Percentiles rank a stretch among this genome's conserved stretches.
Conservation (phyloP, 2,888 invertebrate genomes). For the Hybos culiciformis region DNA sequence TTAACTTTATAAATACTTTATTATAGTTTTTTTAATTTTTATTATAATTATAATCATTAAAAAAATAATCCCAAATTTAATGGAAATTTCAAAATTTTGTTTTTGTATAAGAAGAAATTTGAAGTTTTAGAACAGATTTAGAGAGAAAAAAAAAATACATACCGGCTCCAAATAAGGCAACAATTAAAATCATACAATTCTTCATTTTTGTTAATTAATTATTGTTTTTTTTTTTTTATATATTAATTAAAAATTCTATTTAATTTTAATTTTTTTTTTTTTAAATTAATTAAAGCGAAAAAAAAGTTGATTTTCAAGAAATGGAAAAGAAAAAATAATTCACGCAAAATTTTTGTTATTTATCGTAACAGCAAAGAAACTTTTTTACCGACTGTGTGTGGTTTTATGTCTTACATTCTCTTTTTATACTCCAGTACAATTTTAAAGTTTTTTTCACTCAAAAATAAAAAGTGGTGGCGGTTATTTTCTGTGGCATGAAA, state of each 20-base stretch:
- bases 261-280: slow-evolving; percentile 1
- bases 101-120: too few relatives aligned
- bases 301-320: too few relatives aligned
- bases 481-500: too few relatives aligned
- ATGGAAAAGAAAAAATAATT: too few relatives aligned
- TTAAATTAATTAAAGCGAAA: background rate
- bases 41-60: too few relatives aligned
- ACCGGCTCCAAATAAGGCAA: slow-evolving; percentile 53
- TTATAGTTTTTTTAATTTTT: too few relatives aligned
- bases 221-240: slow-evolving; percentile 12
- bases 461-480: slow-evolving; percentile 19
- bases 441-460: slow-evolving; percentile 16
- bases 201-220: slow-evolving; percentile 27
- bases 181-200: slow-evolving; percentile 40
- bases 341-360: slow-evolving; percentile 21
- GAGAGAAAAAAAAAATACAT: slow-evolving; percentile 37
- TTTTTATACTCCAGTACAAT: slow-evolving; percentile 34
- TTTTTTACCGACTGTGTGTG: slow-evolving; percentile 37
- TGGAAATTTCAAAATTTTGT: background rate
- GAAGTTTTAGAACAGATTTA: background rate
- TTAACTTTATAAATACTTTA: too few relatives aligned
- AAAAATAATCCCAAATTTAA: too few relatives aligned
- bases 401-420: slow-evolving; percentile 35
- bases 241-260: slow-evolving; percentile 11
- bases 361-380: slow-evolving; percentile 25